Evolutionary conservation across 2,888 invertebrate genomes (phyloP), one percentile per base, ranked within the genome.

Genomic region (Linhomoeus sp.): DNA sequence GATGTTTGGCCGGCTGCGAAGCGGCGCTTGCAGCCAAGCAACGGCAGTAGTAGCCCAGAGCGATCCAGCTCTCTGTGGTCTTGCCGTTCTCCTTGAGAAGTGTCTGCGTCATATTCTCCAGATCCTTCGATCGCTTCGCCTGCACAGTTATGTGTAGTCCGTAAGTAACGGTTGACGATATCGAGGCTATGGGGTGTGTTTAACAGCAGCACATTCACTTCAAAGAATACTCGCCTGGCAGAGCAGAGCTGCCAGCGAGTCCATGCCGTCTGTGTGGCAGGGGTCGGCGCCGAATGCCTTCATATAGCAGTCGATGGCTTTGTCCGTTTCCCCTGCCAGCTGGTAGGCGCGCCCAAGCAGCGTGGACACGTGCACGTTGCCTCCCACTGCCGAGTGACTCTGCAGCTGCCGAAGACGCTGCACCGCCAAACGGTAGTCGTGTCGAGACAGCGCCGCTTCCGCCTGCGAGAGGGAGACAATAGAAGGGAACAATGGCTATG

Each of bases 61-160:
- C 62, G 33, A 66, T 58, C 67, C 67, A 67, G 1, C 66, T 59
- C 49, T 67, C 65, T 35, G 65, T 58, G 7, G 59, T 53, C 19
- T 52, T 50, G 25, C 65, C 65, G 29, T 60, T 57, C 15, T 62
- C 58, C 15, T 55, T 52, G 58, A 65, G 58, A 49, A 66, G 46
- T 48, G 60, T 58, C 45, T 59, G 59, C n/a, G 64, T 58, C 26
- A 66, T 52, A 45, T 66, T 55, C 49, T 63, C 63, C 46, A 65
- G 50, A 42, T 64, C 63, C 29, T 54, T 51, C 5, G 53, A 43
- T 42, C 57, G 58, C 49, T 26, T 43, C 43, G 20, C 43, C 24
- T 38, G 38, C 3, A 38, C 38, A 38, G 38, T 12, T 17, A 17
- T 17, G 12, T 35, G 35, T 35, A 14, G 35, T 17, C 12, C 35